phyloP scores from a whole-genome alignment of 1,140 invertebrate genomes.

The Coelopa frigida region DNA sequence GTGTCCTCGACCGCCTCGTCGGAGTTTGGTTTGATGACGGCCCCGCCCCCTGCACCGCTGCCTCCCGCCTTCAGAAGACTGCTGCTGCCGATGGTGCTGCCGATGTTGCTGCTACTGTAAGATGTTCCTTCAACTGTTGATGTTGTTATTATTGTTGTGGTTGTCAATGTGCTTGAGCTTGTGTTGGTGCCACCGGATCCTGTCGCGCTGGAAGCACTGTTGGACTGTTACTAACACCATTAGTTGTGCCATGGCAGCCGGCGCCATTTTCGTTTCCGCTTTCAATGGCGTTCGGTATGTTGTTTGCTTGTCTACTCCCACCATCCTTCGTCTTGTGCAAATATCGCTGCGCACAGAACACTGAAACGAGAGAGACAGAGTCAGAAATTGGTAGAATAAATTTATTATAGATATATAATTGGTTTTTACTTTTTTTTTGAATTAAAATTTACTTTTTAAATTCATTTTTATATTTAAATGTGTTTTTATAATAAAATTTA shows the following conservation, averaged over 20 bases:
- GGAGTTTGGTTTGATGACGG: conserved; percentile 32
- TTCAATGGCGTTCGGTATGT: conserved; percentile 22
- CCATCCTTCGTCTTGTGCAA: conserved; percentile 36
- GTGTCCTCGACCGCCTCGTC: conserved; percentile 35
- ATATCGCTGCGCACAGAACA: conserved; percentile 34
- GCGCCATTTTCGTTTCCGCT: conserved; percentile 28
- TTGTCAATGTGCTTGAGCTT: conserved; percentile 3
- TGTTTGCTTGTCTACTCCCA: conserved; percentile 27
- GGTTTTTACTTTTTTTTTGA: no score
- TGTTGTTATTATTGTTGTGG: conserved; percentile 10
- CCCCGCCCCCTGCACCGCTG: conserved; percentile 14
- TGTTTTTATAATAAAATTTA: no score
- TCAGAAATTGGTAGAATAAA: not conserved
- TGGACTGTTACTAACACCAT: conserved; percentile 12
- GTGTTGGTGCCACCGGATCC: not conserved
- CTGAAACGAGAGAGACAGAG: conserved; percentile 14
- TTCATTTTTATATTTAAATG: no score
- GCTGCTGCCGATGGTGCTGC: conserved; percentile 25
- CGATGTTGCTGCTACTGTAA: conserved; percentile 13
- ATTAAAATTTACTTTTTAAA: no score
- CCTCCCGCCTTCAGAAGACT: conserved; percentile 27
- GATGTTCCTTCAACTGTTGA: conserved; percentile 19
- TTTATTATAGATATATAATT: no score
- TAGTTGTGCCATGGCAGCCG: conserved; percentile 13
- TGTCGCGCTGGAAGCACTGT: conserved; percentile 14